Evolutionary conservation across 2,113 vertebrate genomes (phyloP), one percentile per base, ranked within the genome.

Genomic region (Bolborhynchus lineola): DNA sequence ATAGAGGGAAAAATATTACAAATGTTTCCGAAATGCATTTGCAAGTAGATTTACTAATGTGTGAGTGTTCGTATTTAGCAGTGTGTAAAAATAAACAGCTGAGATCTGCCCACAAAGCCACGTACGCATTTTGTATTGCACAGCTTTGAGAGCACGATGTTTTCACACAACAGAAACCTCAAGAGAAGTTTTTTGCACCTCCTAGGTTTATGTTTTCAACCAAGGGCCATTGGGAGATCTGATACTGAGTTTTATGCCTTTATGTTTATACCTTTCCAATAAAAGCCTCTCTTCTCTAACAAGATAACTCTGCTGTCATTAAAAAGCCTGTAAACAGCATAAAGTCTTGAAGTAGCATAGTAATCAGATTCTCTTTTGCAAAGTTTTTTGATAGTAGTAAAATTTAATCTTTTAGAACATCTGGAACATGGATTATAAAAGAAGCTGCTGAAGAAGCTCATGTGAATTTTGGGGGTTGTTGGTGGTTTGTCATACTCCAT

Each of bases 71-170:
- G 0, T 68, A 72, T 93, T 92, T 93, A 90, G 72, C 88, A 49
- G 28, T n/a, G 72, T 86, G 39, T 88, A 96, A 96, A 97, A 94
- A 95, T 96, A 96, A 94, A 86, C 84, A 91, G 65, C 82, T 92
- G 57, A 93, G 67, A 91, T 95, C 88, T 94, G 72, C 86, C 95
- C 86, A 95, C 86, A 93, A 94, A 93, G 88, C 62, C 25, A 10
- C 57, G 75, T 50, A 49, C 7, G 65, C 77, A 71, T 35, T 93
- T 88, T 88, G 31, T 44, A 57, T 26, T 70, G 39, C 50, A 41
- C 52, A 49, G 80, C 82, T 92, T 60, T 90, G 72, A 71, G 39
- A 92, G 52, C 17, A 86, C 47, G 78, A 72, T 86, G 69, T 94
- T 93, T 91, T 52, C 80, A 91, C 90, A 92, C 90, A 94, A 75